A percentile compares a stretch with the other conserved stretches of the same genome.
Conservation (phyloP, 2,797 vertebrate species). For the Calcarius lapponicus region DNA sequence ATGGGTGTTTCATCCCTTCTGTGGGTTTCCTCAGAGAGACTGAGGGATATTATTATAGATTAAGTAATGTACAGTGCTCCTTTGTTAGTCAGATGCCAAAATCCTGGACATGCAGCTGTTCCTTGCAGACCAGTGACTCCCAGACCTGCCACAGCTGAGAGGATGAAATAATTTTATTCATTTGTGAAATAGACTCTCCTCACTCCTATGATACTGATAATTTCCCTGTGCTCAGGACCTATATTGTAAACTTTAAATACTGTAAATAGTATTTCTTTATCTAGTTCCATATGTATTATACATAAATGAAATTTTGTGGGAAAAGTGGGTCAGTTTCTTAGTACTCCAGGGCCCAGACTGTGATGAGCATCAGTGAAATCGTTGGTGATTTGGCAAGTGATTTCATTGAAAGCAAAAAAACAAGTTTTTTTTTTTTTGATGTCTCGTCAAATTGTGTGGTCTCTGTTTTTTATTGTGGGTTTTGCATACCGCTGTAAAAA, state of each 20-base stretch:
- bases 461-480: background rate
- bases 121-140: background rate
- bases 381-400: background rate
- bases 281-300: background rate
- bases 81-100: slow-evolving; percentile 3
- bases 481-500: slow-evolving; percentile 18
- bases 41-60: background rate
- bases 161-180: background rate
- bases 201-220: background rate
- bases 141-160: background rate
- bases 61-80: background rate
- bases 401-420: background rate
- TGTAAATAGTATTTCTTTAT: background rate
- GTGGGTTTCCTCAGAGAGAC: background rate
- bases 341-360: background rate
- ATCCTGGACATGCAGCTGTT: slow-evolving; percentile 42
- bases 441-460: background rate
- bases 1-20: background rate
- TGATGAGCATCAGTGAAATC: background rate
- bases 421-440: background rate
- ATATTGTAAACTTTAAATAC: background rate
- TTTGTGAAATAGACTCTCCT: background rate
- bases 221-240: background rate
- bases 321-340: background rate
- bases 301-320: background rate